phyloP scores from a whole-genome alignment of 2,888 invertebrate species.

The Sinotaia quadrata region DNA sequence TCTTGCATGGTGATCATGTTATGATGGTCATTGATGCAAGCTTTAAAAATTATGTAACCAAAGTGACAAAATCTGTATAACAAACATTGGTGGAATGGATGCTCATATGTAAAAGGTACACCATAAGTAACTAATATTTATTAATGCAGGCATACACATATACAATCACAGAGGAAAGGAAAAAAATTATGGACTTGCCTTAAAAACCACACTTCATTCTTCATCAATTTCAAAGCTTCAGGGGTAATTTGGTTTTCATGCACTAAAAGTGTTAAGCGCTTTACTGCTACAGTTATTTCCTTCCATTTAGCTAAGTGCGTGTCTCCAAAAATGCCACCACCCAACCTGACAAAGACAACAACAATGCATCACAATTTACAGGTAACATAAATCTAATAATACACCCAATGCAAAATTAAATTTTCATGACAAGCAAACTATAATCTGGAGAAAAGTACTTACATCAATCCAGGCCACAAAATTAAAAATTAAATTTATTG shows the following conservation, averaged over 20 bases:
- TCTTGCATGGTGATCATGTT: too few species aligned
- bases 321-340: constrained; percentile 68
- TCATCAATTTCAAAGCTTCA: constrained; percentile 55
- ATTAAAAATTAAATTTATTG: too few species aligned
- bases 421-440: too few species aligned
- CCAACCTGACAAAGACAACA: constrained; percentile 55
- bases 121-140: too few species aligned
- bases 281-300: constrained; percentile 62
- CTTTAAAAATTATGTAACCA: background rate
- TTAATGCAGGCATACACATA: background rate
- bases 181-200: constrained; percentile 46
- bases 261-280: constrained; percentile 64
- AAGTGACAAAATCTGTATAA: background rate
- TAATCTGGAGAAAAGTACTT: too few species aligned
- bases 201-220: constrained; percentile 58
- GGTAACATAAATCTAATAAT: too few species aligned
- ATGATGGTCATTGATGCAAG: too few species aligned
- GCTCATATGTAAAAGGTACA: too few species aligned
- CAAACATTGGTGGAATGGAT: too few species aligned
- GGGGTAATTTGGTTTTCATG: constrained; percentile 61
- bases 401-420: too few species aligned
- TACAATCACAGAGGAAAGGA: background rate
- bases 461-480: too few species aligned
- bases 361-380: too few species aligned
- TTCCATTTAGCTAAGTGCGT: constrained; percentile 67